phyloP scores from a whole-genome alignment of 2,888 invertebrate species.

The Zhuqinia jingwanae region DNA sequence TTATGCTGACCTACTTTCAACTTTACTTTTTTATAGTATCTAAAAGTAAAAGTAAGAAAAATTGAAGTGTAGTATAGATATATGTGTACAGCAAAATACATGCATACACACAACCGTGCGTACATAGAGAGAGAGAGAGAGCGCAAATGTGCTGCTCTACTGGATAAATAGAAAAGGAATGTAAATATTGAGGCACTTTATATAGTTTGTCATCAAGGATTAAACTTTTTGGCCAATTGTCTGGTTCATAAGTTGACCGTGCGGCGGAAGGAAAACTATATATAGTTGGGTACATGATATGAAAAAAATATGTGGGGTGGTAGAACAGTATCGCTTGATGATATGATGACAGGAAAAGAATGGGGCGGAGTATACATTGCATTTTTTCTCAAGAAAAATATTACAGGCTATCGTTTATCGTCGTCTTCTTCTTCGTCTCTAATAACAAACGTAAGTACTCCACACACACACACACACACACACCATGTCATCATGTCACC shows the following conservation, averaged over 20 bases:
- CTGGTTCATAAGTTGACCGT: neutral
- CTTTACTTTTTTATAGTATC: slow-evolving; percentile 14
- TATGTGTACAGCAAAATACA: neutral
- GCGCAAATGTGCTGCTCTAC: neutral
- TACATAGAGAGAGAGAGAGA: neutral
- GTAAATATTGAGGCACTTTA: slow-evolving; percentile 47
- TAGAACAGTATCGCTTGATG: neutral
- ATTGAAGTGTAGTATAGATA: neutral
- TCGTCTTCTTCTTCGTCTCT: neutral
- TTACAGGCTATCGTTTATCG: neutral
- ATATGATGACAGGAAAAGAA: slow-evolving; percentile 9
- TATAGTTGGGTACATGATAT: neutral
- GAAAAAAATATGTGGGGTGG: neutral
- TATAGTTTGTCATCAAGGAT: slow-evolving; percentile 57
- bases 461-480: slow-evolving; percentile 37
- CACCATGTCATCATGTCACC: slow-evolving; percentile 66
- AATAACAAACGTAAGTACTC: neutral
- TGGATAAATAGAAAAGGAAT: slow-evolving; percentile 4
- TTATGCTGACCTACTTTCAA: slow-evolving; percentile 57
- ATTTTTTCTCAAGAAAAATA: neutral
- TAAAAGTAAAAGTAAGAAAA: neutral
- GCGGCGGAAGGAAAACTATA: neutral
- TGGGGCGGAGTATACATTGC: neutral
- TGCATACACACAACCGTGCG: neutral
- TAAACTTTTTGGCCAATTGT: slow-evolving; percentile 63